These are phyloP conservation scores for Callosobruchus maculatus DNA, from an alignment of 2,888 invertebrate genomes.

Conservation along the genomic window DNA sequence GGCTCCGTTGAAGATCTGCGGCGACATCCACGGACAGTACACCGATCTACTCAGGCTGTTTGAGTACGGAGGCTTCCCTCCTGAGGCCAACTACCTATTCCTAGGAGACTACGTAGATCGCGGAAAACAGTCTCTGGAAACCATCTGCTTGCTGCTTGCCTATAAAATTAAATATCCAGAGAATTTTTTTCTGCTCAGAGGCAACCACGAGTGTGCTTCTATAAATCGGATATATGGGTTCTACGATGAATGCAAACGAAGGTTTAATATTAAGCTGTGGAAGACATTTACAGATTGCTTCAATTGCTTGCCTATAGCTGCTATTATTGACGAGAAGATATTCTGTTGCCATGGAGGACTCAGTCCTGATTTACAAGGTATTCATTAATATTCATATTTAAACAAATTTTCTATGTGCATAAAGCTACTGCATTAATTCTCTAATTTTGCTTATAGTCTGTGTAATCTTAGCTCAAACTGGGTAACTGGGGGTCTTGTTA, in stretches of 20 bases:
- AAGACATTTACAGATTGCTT: conserved; percentile 99
- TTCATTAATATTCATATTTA: too few relatives aligned
- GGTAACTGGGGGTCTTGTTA: neutral
- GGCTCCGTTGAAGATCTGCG: conserved; percentile 98
- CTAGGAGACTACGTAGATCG: conserved; percentile 86
- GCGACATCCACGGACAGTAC: conserved; percentile 98
- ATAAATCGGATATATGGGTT: conserved; percentile 99
- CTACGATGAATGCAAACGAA: conserved; percentile 73
- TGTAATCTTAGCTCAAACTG: too few relatives aligned
- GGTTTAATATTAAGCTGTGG: conserved; percentile 98
- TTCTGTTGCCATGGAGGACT: conserved; percentile 96
- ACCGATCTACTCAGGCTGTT: conserved; percentile 96
- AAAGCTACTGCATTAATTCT: too few relatives aligned
- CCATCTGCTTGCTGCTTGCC: conserved; percentile 93
- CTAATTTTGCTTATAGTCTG: too few relatives aligned
- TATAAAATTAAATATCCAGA: conserved; percentile 97
- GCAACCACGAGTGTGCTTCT: conserved; percentile 94
- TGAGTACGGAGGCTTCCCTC: conserved; percentile 99
- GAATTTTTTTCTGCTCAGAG: conserved; percentile 91
- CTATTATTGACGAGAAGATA: conserved; percentile 98
- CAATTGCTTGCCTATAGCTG: conserved; percentile 98
- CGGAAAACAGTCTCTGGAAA: conserved; percentile 89
- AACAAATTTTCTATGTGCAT: too few relatives aligned
- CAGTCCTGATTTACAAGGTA: conserved; percentile 89
- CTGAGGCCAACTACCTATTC: conserved; percentile 98